Evolutionary conservation across 2,797 vertebrate species (phyloP), one percentile per base, ranked within the genome.

Genomic region (Megaceryle alcyon): DNA sequence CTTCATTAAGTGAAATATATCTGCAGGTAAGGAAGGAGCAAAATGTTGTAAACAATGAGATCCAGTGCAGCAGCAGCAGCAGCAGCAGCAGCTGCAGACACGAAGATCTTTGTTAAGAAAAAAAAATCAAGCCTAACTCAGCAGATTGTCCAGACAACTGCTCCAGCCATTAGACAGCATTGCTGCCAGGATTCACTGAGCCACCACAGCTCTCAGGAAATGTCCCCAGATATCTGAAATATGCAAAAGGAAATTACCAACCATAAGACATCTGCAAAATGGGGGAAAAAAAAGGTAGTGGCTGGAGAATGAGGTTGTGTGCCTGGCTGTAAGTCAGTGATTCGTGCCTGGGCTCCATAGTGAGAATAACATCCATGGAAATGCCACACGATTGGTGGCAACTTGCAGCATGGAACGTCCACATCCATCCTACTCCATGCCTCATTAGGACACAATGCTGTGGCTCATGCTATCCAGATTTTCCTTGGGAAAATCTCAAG

Each of bases 301-400:
- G 14, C 28, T 71, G 29, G 35, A 60, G 54, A 54, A 63, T 13
- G 23, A 48, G 25, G 23, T 25, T 23, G 23, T 48, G 64, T 33
- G 31, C 46, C 51, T 76, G 35, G 25, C 18, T 59, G 14, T 5
- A 23, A 65, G 12, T 28, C 68, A 60, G 51, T 18, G 71, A 39
- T 17, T 73, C 57, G 14, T 2, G 0, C 9, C 21, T 46, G 49
- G 10, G 46, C 21, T 61, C 17, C 0, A 0, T 4, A 26, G 51
- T 16, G 59, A 46, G 77, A 80, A 28, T 15, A n/a, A 56, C 9
- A 66, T 1, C 43, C 44, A 2, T 1, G 49, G 68, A 64, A 95
- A 88, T 31, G 20, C n/a, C 57, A 17, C 43, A 5, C 0, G 0
- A 29, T 21, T 23, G 39, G 61, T 56, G 61, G 48, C 16, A 37